These are phyloP conservation scores for Atta cephalotes DNA, from an alignment of 1,140 invertebrate genomes.

Conservation along the genomic window DNA sequence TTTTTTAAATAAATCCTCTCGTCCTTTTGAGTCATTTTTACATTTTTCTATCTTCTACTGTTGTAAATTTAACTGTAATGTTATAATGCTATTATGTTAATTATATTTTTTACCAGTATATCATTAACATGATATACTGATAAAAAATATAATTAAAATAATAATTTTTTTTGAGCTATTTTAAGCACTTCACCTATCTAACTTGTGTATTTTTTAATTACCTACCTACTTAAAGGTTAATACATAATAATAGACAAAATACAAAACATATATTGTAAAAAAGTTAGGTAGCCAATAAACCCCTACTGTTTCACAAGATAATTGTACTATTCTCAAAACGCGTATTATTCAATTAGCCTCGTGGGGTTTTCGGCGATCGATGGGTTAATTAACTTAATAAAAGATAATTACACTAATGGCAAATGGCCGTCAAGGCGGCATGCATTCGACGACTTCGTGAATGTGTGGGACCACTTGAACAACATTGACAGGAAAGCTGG, in stretches of 20 bases:
- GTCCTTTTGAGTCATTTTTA: too few relatives aligned
- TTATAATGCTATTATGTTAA: too few relatives aligned
- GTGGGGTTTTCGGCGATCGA: not conserved
- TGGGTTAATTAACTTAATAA: not conserved
- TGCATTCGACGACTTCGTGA: conserved; percentile 37
- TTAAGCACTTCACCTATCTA: too few relatives aligned
- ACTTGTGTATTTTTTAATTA: too few relatives aligned
- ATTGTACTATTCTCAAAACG: not conserved
- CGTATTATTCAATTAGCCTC: not conserved
- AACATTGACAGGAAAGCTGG: conserved; percentile 59
- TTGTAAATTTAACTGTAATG: too few relatives aligned
- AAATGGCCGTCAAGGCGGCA: not conserved
- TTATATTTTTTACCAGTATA: too few relatives aligned
- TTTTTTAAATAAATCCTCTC: too few relatives aligned
- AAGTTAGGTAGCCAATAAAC: not conserved
- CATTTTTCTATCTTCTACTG: too few relatives aligned
- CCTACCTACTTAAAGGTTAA: too few relatives aligned
- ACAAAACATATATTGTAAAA: not conserved
- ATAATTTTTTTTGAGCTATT: too few relatives aligned
- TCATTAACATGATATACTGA: too few relatives aligned
- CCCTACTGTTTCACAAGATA: not conserved
- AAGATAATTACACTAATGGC: conserved; percentile 41
- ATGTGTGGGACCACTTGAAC: conserved; percentile 39
- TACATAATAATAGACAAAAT: not conserved
- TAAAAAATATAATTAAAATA: too few relatives aligned